Conservation (phyloP, 2,113 vertebrate species). For the Petrocephalus zakoni region DNA sequence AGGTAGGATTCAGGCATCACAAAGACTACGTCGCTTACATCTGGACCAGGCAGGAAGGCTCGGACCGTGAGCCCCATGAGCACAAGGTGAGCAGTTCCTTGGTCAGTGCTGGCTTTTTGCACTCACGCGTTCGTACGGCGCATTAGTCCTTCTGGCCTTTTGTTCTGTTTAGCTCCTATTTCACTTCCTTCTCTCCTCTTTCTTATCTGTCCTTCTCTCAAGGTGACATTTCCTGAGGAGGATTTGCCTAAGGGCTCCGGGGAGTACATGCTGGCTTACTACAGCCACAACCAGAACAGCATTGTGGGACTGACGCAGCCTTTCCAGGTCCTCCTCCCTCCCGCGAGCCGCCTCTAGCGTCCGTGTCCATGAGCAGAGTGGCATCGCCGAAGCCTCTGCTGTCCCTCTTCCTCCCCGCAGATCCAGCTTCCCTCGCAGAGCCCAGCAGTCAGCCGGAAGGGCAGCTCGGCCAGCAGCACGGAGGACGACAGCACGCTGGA, state of each 20-base stretch:
- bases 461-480: slow-evolving; percentile 76
- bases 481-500: slow-evolving; percentile 93
- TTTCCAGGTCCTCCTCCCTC: slow-evolving; percentile 73
- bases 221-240: slow-evolving; percentile 88
- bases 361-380: background rate
- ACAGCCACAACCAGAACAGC: slow-evolving; percentile 79
- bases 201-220: background rate
- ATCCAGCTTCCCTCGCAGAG: slow-evolving; percentile 78
- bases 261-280: slow-evolving; percentile 88
- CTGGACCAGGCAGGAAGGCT: slow-evolving; percentile 78
- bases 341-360: background rate
- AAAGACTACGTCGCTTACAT: slow-evolving; percentile 91
- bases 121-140: background rate
- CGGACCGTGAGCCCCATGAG: slow-evolving; percentile 61
- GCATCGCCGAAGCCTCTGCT: background rate
- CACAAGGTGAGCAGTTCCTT: slow-evolving; percentile 50
- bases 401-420: slow-evolving; percentile 47
- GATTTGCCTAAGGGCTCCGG: slow-evolving; percentile 82
- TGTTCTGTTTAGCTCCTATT: background rate
- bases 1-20: slow-evolving; percentile 91
- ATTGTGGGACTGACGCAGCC: slow-evolving; percentile 84
- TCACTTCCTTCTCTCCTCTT: background rate
- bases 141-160: background rate
- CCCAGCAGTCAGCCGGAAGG: slow-evolving; percentile 58
- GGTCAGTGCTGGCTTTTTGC: background rate